phyloP scores from a whole-genome alignment of 1,140 invertebrate genomes.

The Calephelis virginiensis region DNA sequence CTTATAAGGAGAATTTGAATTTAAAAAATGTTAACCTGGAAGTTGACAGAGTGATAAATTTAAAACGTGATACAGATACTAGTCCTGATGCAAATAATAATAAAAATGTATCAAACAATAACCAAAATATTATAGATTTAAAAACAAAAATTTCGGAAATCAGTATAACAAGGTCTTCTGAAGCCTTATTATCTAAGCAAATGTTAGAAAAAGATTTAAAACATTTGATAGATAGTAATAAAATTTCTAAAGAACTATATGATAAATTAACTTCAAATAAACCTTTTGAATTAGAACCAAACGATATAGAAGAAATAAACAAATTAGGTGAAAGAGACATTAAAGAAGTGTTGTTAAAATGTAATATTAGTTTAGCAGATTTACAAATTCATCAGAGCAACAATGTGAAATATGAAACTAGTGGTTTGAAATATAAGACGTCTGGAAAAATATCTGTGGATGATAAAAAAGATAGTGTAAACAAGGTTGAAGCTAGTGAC shows the following conservation, averaged over 20 bases:
- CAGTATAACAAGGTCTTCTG: neutral
- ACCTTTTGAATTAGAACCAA: conserved; percentile 61
- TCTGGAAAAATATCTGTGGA: neutral
- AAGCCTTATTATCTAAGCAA: conserved; percentile 24
- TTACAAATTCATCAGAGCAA: conserved; percentile 22
- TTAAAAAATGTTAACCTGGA: conserved; percentile 24
- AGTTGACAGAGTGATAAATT: conserved; percentile 28
- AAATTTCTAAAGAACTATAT: conserved; percentile 63
- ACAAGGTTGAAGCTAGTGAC: neutral
- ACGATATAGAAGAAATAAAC: conserved; percentile 72
- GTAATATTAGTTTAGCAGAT: conserved; percentile 36
- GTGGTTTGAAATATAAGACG: neutral
- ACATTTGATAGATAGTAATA: conserved; percentile 49
- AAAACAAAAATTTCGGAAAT: conserved; percentile 39
- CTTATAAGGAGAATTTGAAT: conserved; percentile 47
- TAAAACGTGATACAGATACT: conserved; percentile 14
- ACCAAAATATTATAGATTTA: conserved; percentile 26
- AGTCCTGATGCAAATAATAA: conserved; percentile 4
- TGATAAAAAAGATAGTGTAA: neutral
- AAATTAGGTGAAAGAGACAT: conserved; percentile 58
- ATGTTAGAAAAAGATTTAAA: conserved; percentile 51
- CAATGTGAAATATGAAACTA: neutral
- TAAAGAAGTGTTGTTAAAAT: conserved; percentile 52
- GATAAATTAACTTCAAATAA: conserved; percentile 68
- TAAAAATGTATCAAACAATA: conserved; percentile 22